Conservation (phyloP, 2,797 vertebrate genomes). For the Lateolabrax maculatus region DNA sequence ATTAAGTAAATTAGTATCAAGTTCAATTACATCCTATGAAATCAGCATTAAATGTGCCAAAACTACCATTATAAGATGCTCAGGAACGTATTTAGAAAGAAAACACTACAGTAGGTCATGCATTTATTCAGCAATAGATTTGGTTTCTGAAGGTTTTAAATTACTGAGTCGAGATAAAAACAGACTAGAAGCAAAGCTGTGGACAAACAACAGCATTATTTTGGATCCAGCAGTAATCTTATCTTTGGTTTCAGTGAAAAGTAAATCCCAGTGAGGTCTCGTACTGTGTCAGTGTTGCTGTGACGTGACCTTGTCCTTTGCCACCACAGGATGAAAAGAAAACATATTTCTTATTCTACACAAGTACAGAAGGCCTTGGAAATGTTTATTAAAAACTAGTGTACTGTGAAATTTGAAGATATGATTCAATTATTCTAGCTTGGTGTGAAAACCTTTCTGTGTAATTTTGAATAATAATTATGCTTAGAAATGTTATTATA, state of each 20-base stretch:
- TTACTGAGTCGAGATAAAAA: not conserved
- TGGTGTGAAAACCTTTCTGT: conserved; percentile 9
- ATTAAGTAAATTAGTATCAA: not conserved
- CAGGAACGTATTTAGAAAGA: too few species aligned
- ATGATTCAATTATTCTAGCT: conserved; percentile 6
- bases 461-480: not conserved
- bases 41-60: not conserved
- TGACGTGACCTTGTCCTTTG: conserved; percentile 8
- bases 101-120: not conserved
- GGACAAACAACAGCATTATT: not conserved
- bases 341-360: conserved; percentile 15
- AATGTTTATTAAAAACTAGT: conserved; percentile 10
- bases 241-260: not conserved
- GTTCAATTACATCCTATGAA: not conserved
- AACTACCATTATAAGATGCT: too few species aligned
- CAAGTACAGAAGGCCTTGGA: not conserved
- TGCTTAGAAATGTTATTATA: conserved; percentile 15
- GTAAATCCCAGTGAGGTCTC: not conserved
- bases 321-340: not conserved
- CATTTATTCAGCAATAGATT: not conserved
- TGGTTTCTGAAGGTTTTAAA: not conserved
- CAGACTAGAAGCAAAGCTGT: not conserved
- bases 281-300: not conserved
- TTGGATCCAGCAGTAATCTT: not conserved
- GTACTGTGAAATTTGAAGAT: conserved; percentile 24